Conservation (phyloP, 2,888 invertebrate genomes). For the Acronicta aceris region DNA sequence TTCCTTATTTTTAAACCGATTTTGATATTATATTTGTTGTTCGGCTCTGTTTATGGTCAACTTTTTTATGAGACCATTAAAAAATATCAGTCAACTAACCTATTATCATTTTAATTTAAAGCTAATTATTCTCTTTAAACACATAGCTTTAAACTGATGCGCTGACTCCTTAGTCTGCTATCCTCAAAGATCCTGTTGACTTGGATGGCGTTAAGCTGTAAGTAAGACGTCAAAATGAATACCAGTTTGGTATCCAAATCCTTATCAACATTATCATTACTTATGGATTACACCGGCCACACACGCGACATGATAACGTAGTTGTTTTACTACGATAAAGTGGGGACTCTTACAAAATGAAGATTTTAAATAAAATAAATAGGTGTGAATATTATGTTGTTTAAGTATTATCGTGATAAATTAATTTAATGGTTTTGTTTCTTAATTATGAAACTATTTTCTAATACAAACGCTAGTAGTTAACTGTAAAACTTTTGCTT, state of each 20-base stretch:
- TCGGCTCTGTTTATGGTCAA: no score
- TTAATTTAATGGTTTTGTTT: no score
- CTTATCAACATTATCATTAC: conserved; percentile 51
- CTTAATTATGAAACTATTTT: background rate
- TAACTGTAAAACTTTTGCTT: background rate
- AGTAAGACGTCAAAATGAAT: conserved; percentile 37
- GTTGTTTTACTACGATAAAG: conserved; percentile 44
- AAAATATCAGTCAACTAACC: no score
- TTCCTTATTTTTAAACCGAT: no score
- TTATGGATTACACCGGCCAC: conserved; percentile 71
- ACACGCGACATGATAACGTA: conserved; percentile 68
- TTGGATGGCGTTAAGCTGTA: conserved; percentile 15
- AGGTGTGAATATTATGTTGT: background rate
- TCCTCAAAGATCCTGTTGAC: conserved; percentile 5
- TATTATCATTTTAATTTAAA: no score
- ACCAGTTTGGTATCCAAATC: conserved; percentile 43
- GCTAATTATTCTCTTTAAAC: no score
- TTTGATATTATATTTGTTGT: no score
- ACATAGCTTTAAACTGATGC: no score
- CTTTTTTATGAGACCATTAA: no score
- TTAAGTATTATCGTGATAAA: no score
- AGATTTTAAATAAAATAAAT: conserved; percentile 1
- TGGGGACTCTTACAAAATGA: background rate
- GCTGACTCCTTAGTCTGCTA: background rate
- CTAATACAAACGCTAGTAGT: background rate